Conservation (phyloP, 1,140 invertebrate genomes). For the Drosophila oshimai region DNA sequence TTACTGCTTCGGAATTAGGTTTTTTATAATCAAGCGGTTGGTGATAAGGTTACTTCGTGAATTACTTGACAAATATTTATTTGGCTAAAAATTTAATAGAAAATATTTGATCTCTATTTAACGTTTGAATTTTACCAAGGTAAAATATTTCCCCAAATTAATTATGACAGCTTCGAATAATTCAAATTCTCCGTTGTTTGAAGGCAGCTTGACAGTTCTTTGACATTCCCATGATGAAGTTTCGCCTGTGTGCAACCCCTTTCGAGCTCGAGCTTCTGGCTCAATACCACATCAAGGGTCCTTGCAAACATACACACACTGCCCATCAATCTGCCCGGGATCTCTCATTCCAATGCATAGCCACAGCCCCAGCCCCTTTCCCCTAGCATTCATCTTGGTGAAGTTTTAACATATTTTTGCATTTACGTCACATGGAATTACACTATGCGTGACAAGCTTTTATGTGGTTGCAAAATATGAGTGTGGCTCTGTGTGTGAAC, state of each 20-base stretch:
- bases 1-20: neutral
- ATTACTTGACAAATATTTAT: too few species aligned
- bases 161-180: too few species aligned
- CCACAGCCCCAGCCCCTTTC: neutral
- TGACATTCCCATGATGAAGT: conserved; percentile 42
- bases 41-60: too few species aligned
- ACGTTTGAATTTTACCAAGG: too few species aligned
- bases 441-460: conserved; percentile 77
- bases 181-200: conserved; percentile 1
- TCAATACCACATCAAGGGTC: conserved; percentile 33
- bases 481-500: conserved; percentile 26
- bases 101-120: too few species aligned
- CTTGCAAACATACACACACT: conserved; percentile 26
- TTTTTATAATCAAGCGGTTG: too few species aligned
- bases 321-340: conserved; percentile 45
- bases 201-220: conserved; percentile 31
- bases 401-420: conserved; percentile 79
- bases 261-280: conserved; percentile 23
- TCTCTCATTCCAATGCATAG: conserved; percentile 36
- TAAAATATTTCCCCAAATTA: too few species aligned
- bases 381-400: conserved; percentile 48
- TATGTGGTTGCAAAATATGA: conserved; percentile 39
- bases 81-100: too few species aligned
- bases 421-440: conserved; percentile 79
- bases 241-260: conserved; percentile 22